Evolutionary conservation across 2,888 invertebrate genomes (phyloP), one percentile per base, ranked within the genome.

Genomic region (Drosophila meridiana): DNA sequence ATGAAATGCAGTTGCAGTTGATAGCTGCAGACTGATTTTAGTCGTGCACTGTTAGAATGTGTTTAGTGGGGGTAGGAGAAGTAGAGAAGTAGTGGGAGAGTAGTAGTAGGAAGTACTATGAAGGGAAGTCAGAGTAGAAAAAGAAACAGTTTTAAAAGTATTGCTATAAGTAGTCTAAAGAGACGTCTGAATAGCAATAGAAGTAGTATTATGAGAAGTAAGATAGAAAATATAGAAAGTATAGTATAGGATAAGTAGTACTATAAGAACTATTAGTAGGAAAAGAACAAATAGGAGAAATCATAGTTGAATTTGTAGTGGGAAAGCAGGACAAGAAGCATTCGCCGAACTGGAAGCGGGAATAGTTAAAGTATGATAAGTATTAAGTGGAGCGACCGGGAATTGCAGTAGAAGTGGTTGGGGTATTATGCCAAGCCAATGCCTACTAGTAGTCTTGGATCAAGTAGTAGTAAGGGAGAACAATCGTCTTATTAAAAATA

Each of bases 1-100:
- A 63, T 60, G 65, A 76, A 77, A 71, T 80, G 60, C 80, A 77
- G 71, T 70, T 65, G 64, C 71, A 59, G 50, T 76, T 48, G 62
- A 65, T 61, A 40, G 58, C 69, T 43, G 58, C 4, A 2, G 1
- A 26, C 28, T 14, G 20, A 20, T 20, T 43, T 58, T 20, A 8
- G 40, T 13, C 26, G 26, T 6, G 7, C 9, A 26, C 13, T 14
- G 32, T 14, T 28, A 38, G 20, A 34, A 34, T 28, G 36, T 38
- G 38, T 14, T 38, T 38, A 8, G 9, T 28, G 14, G 14, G 8
- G 30, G 55, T 13, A 28, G n/a, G 0, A 26, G 6, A 13, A 11
- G 2, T 3, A 6, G 7, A 20, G 20, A 20, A 20, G 20, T 20
- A 20, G 20, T 20, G 20, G 20, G 20, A 20, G 1, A 36, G 20